Evolutionary conservation across 2,888 invertebrate genomes (phyloP).

Genomic region (Calliopum simillimum): DNA sequence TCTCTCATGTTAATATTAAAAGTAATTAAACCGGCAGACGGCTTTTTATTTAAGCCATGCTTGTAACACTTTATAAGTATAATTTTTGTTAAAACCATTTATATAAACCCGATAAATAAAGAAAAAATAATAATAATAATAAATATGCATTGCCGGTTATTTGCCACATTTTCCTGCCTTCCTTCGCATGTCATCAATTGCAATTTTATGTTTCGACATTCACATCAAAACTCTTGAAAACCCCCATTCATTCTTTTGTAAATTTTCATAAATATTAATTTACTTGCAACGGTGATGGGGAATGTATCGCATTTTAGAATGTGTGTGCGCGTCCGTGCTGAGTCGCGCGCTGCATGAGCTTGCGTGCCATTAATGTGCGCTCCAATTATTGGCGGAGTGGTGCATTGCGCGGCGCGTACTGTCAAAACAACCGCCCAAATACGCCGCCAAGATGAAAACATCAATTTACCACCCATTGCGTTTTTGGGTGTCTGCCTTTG

Average conservation of each 20-base stretch:
- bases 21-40: no score
- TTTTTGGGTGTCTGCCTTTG: not conserved
- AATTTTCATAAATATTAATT: constrained; percentile 13
- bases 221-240: not conserved
- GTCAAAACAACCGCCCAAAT: constrained; percentile 39
- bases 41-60: no score
- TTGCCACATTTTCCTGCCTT: no score
- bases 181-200: not conserved
- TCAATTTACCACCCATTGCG: constrained; percentile 33
- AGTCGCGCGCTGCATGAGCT: constrained; percentile 42
- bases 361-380: constrained; percentile 61
- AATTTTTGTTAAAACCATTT: no score
- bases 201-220: not conserved
- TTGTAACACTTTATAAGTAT: no score
- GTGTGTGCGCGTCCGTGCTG: no score
- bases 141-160: no score
- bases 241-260: not conserved
- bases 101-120: no score
- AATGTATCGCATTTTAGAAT: constrained; percentile 14
- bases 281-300: not conserved
- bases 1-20: no score
- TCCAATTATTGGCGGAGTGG: constrained; percentile 54
- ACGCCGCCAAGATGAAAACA: constrained; percentile 38
- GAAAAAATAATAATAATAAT: no score
- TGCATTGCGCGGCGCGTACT: constrained; percentile 27